Evolutionary conservation across 2,113 vertebrate species (phyloP), one percentile per base, ranked within the genome.

Genomic region (Camelus bactrianus): DNA sequence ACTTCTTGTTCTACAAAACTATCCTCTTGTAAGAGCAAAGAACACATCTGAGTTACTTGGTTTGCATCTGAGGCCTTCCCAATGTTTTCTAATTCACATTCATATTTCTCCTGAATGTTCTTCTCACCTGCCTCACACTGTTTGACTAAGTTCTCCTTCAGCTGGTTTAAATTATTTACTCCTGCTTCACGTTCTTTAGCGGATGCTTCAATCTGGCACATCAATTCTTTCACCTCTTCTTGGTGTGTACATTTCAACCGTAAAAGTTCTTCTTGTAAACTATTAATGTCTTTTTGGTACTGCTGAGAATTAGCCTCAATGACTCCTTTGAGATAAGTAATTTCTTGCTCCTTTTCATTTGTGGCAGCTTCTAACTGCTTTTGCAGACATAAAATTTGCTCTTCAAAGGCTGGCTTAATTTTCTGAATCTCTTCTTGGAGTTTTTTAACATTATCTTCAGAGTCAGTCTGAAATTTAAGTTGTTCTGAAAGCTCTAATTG

Each of bases 211-310:
- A 99, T 94, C 12, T 5, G 98, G 64, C 98, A 98, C 92, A 99
- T 99, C 96, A 99, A 95, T 86, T 98, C 98, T 85, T 98, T 98
- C 76, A 99, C 95, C 89, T 99, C 99, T 60, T 99, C 98, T 86
- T 99, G 98, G 50, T 99, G 99, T n/a, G 98, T 89, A 90, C 83
- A 85, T 98, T 95, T 98, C 85, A 99, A 95, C 54, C 97, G 98
- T 58, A 97, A 81, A 77, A 99, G 97, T 67, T 99, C 99, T 96
- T 99, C 99, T 86, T 98, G 98, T 26, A 99, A 98, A 95, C 96
- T 98, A 94, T 98, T 98, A 4, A 99, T 95, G 96, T 99, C 98
- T 97, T 99, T 98, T 58, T 99, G 98, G 86, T 99, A 98, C 97
- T 98, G 92, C 0, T 99, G 98, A 93, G 99, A 98, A 87, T 98